Conservation (phyloP, 2,797 vertebrate species). For the Cirrhinus mrigala region DNA sequence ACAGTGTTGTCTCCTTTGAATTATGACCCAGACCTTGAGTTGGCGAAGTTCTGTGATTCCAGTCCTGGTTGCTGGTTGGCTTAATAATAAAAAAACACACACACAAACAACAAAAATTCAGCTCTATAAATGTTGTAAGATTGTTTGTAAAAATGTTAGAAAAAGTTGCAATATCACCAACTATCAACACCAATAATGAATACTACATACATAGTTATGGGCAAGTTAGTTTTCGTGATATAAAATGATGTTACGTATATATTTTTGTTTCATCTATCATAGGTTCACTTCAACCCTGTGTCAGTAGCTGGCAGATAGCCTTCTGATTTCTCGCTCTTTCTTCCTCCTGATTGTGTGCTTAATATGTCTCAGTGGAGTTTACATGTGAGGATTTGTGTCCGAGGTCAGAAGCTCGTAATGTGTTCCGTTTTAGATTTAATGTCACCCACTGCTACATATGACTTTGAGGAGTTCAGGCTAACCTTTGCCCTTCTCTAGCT, state of each 20-base stretch:
- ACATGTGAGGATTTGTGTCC: neutral
- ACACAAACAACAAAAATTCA: neutral
- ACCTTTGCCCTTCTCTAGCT: neutral
- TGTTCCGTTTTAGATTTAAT: neutral
- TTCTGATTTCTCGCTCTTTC: neutral
- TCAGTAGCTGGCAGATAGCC: neutral
- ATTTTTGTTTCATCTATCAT: neutral
- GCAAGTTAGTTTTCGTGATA: neutral
- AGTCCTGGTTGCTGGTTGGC: conserved; percentile 65
- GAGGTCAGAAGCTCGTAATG: neutral
- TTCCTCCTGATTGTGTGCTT: neutral
- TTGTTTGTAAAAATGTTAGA: neutral
- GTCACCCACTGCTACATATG: neutral
- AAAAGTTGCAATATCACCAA: neutral
- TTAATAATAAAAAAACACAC: neutral
- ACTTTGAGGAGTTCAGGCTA: neutral
- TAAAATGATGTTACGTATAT: neutral
- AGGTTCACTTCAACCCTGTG: neutral
- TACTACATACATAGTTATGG: neutral
- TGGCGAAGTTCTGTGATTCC: conserved; percentile 69
- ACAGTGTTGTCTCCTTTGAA: conserved; percentile 69
- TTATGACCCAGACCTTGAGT: conserved; percentile 67
- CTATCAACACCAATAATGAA: neutral
- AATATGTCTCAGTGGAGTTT: neutral
- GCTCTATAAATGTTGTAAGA: neutral